These are phyloP conservation scores for Chaitophorus viminalis DNA, from an alignment of 2,888 invertebrate species.

Conservation along the genomic window DNA sequence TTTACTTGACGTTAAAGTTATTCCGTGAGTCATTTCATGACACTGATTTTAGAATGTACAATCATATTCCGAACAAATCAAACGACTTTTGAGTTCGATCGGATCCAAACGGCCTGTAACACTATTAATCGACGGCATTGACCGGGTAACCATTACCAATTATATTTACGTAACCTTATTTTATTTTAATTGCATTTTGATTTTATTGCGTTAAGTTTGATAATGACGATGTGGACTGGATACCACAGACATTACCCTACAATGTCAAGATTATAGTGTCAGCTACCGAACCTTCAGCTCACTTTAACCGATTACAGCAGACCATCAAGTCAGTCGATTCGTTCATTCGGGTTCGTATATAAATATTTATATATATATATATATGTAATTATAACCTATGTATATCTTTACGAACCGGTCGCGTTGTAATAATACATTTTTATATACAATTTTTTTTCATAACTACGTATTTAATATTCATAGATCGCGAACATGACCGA, in stretches of 20 bases:
- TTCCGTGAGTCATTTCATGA: not conserved
- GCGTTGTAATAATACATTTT: not conserved
- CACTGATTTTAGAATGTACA: constrained; percentile 24
- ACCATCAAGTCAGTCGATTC: constrained; percentile 25
- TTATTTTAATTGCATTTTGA: constrained; percentile 16
- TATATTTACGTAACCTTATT: constrained; percentile 8
- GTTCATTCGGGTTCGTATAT: constrained; percentile 35
- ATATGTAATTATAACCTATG: too few species aligned
- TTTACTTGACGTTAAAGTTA: not conserved
- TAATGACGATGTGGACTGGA: constrained; percentile 74
- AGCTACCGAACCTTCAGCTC: constrained; percentile 66
- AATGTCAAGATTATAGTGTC: constrained; percentile 82
- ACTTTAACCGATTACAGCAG: constrained; percentile 25
- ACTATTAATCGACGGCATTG: constrained; percentile 81
- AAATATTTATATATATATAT: too few species aligned
- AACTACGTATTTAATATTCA: not conserved
- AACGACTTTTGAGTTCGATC: constrained; percentile 31
- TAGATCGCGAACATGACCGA: constrained; percentile 36
- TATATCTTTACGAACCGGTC: too few species aligned
- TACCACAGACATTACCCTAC: constrained; percentile 78
- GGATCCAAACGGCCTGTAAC: constrained; percentile 72
- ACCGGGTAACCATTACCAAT: constrained; percentile 70
- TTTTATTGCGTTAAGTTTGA: constrained; percentile 63
- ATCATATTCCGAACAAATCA: constrained; percentile 49
- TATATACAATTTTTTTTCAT: not conserved